Conservation (phyloP, 2,888 invertebrate species). For the Polyommatus icarus region DNA sequence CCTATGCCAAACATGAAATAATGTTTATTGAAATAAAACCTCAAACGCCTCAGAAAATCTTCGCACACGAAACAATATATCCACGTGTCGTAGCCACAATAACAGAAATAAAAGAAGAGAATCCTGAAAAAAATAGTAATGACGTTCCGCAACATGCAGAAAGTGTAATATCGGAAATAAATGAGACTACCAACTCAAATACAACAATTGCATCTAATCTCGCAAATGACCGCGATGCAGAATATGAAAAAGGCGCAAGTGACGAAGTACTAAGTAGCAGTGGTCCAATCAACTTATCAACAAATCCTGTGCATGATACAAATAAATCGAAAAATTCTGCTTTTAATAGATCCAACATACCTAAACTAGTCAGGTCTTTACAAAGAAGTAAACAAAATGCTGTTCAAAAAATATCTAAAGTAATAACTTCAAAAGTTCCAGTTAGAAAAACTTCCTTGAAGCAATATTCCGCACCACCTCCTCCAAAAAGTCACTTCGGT, state of each 20-base stretch:
- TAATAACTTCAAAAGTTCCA: slow-evolving; percentile 67
- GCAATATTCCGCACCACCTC: slow-evolving; percentile 68
- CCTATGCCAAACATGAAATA: slow-evolving; percentile 12
- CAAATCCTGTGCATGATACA: not conserved
- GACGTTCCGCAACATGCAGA: not conserved
- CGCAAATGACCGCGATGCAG: not conserved
- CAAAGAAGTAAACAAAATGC: slow-evolving; percentile 58
- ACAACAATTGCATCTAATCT: not conserved
- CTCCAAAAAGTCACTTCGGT: slow-evolving; percentile 72
- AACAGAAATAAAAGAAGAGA: not conserved
- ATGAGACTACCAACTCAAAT: not conserved
- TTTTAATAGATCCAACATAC: slow-evolving; percentile 65
- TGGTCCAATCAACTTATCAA: not conserved
- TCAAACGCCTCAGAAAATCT: not conserved
- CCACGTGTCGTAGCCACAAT: not conserved
- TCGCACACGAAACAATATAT: slow-evolving; percentile 17
- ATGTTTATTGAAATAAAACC: not conserved
- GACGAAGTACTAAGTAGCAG: not conserved
- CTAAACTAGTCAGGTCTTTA: slow-evolving; percentile 61
- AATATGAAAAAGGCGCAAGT: not conserved
- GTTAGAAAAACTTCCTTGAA: slow-evolving; percentile 64
- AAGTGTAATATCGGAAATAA: not conserved
- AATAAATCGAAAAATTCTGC: slow-evolving; percentile 37
- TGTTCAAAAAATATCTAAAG: slow-evolving; percentile 62
- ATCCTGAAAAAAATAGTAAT: not conserved